A percentile compares a stretch with the other conserved stretches of the same genome.
Evolutionary conservation across 2,888 invertebrate genomes (phyloP).

Genomic region (Carterocephalus palaemon): DNA sequence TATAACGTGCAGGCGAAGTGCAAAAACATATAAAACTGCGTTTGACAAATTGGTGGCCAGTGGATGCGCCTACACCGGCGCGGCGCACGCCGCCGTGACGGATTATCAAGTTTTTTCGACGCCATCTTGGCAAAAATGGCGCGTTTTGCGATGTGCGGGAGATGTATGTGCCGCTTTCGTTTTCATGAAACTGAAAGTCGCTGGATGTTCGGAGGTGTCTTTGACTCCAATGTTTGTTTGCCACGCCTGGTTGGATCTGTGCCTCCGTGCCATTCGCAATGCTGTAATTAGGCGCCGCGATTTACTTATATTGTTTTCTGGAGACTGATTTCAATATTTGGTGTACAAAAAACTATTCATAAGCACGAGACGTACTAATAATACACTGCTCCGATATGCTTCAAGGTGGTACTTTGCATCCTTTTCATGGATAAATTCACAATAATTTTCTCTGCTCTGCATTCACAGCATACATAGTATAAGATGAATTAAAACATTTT

Average conservation of each 20-base stretch:
- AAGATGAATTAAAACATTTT: no score
- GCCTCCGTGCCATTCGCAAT: slow-evolving; percentile 58
- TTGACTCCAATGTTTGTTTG: slow-evolving; percentile 76
- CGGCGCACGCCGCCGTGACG: slow-evolving; percentile 56
- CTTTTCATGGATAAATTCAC: no score
- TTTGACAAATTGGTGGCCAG: slow-evolving; percentile 61
- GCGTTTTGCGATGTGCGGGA: slow-evolving; percentile 51
- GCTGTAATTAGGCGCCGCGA: slow-evolving; percentile 60
- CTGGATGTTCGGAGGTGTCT: slow-evolving; percentile 74
- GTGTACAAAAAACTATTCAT: no score
- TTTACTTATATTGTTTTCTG: slow-evolving; percentile 67
- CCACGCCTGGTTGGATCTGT: slow-evolving; percentile 63
- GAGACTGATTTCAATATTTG: no score
- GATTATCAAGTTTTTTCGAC: slow-evolving; percentile 62
- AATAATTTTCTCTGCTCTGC: no score
- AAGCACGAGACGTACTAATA: no score
- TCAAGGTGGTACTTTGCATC: no score
- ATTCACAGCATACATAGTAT: no score
- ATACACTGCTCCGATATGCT: no score
- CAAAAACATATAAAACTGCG: slow-evolving; percentile 28
- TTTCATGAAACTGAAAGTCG: slow-evolving; percentile 76
- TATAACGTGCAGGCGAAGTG: slow-evolving; percentile 25
- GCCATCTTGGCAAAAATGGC: slow-evolving; percentile 66
- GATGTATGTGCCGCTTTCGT: slow-evolving; percentile 69
- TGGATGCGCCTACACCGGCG: no score